phyloP scores from a whole-genome alignment of 2,888 invertebrate species.

The Homarus gammarus region DNA sequence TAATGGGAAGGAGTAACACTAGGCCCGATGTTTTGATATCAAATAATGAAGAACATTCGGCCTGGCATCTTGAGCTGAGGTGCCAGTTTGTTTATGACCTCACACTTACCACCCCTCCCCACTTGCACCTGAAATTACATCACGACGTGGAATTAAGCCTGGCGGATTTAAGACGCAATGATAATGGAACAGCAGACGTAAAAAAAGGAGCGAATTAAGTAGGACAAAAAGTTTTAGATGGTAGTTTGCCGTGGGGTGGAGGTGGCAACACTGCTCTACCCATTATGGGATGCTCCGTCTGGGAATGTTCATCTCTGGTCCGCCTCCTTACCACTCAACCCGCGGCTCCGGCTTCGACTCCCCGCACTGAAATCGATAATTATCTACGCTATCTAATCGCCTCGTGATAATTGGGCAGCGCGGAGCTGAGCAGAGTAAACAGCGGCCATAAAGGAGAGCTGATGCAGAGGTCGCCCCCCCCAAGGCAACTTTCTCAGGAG shows the following conservation, averaged over 20 bases:
- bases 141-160: neutral
- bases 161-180: neutral
- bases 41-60: constrained; percentile 1
- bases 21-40: constrained; percentile 10
- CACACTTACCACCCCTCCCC: neutral
- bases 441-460: constrained; percentile 17
- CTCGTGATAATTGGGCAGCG: constrained; percentile 26
- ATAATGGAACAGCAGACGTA: neutral
- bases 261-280: constrained; percentile 43
- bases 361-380: constrained; percentile 15
- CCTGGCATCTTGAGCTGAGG: neutral
- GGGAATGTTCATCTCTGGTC: constrained; percentile 48
- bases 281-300: constrained; percentile 52
- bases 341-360: constrained; percentile 43
- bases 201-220: constrained; percentile 16
- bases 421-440: constrained; percentile 25
- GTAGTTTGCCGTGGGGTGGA: neutral
- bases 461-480: constrained; percentile 17
- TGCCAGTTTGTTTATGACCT: neutral
- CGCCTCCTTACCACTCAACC: constrained; percentile 26
- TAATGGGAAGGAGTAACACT: constrained; percentile 9
- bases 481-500: constrained; percentile 15
- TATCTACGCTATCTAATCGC: constrained; percentile 27
- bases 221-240: neutral
- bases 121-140: neutral